Conservation (phyloP, 2,113 vertebrate species). For the Opisthocomus hoazin region DNA sequence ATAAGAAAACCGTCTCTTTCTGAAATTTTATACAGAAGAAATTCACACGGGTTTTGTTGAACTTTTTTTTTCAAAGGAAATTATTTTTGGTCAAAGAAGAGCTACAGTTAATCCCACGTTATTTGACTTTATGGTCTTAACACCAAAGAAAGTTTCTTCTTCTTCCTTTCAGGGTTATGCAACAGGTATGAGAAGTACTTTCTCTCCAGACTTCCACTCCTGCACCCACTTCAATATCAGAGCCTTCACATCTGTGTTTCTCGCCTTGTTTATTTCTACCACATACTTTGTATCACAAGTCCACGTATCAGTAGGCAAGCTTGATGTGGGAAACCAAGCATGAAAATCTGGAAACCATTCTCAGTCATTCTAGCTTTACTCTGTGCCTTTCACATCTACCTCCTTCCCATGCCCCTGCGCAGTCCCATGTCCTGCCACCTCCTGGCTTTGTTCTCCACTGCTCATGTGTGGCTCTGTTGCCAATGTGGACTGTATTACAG, state of each 20-base stretch:
- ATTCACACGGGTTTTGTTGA: not conserved
- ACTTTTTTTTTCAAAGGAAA: not conserved
- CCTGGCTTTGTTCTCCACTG: rapidly evolving
- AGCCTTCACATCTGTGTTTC: not conserved
- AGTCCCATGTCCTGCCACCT: not conserved
- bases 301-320: not conserved
- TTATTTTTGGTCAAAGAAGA: not conserved
- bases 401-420: not conserved
- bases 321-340: not conserved
- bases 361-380: not conserved
- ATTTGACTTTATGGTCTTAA: not conserved
- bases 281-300: not conserved
- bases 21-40: not conserved
- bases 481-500: not conserved
- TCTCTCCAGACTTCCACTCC: not conserved
- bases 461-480: rapidly evolving
- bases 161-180: not conserved
- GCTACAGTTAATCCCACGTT: not conserved
- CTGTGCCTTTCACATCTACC: not conserved
- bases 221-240: not conserved
- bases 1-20: not conserved
- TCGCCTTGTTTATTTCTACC: not conserved
- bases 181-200: not conserved
- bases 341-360: not conserved
- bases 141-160: not conserved